Conservation (phyloP, 2,797 vertebrate genomes). For the Pipistrellus pygmaeus region DNA sequence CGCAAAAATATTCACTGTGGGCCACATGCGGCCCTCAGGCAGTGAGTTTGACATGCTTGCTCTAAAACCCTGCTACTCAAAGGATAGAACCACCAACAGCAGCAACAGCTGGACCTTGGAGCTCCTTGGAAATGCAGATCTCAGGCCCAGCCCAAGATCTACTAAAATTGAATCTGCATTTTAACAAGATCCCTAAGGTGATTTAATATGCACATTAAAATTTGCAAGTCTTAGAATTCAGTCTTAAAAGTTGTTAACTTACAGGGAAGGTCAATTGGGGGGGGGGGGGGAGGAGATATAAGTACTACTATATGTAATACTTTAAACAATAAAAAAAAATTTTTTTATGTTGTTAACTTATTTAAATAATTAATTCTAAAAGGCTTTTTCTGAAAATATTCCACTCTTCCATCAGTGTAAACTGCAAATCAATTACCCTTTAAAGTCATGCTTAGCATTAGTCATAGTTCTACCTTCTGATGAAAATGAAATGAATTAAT, state of each 20-base stretch:
- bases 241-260: constrained; percentile 2
- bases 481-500: background rate
- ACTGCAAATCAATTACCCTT: background rate
- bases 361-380: constrained; percentile 48
- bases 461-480: background rate
- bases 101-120: background rate
- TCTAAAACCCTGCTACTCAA: background rate
- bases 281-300: too few relatives aligned
- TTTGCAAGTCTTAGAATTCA: background rate
- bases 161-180: background rate
- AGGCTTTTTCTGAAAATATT: background rate
- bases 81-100: background rate
- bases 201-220: background rate
- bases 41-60: background rate
- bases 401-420: background rate
- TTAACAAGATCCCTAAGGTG: background rate
- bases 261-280: too few relatives aligned
- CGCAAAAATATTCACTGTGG: too few relatives aligned
- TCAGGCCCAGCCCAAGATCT: background rate
- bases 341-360: too few relatives aligned
- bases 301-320: too few relatives aligned
- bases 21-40: too few relatives aligned
- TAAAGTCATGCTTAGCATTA: constrained; percentile 71
- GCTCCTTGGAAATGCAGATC: background rate
- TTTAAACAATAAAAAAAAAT: too few relatives aligned